A percentile compares a stretch with the other conserved stretches of the same genome.
phyloP scores from a whole-genome alignment of 2,888 invertebrate species.

The Diarsia rubi region DNA sequence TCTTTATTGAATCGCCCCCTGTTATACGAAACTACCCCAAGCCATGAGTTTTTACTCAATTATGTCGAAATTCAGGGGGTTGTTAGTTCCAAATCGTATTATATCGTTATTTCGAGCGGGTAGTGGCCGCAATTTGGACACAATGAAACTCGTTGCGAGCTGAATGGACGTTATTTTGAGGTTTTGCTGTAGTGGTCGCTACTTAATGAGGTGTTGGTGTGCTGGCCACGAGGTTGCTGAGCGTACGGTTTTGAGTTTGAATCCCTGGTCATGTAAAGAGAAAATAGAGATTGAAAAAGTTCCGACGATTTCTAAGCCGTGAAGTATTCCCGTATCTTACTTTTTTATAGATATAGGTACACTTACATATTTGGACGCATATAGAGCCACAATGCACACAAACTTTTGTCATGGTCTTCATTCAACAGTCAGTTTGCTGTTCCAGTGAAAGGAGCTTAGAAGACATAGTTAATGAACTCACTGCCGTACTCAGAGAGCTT shows the following conservation, averaged over 20 bases:
- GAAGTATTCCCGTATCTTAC: not conserved
- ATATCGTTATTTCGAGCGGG: slow-evolving; percentile 53
- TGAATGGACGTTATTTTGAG: slow-evolving; percentile 27
- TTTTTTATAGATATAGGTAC: not conserved
- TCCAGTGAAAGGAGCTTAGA: not conserved
- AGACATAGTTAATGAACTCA: too few relatives aligned
- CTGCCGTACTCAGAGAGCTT: too few relatives aligned
- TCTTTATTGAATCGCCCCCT: slow-evolving; percentile 60
- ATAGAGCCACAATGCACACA: too few relatives aligned
- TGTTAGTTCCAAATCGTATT: slow-evolving; percentile 64
- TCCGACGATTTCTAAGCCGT: not conserved
- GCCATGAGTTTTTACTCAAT: slow-evolving; percentile 67
- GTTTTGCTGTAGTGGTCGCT: slow-evolving; percentile 47
- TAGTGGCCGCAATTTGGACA: slow-evolving; percentile 53
- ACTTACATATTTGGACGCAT: too few relatives aligned
- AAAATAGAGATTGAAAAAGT: not conserved
- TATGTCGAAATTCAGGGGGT: slow-evolving; percentile 56
- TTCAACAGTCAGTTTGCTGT: not conserved
- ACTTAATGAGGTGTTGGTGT: slow-evolving; percentile 34
- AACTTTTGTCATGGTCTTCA: not conserved
- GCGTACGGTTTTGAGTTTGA: slow-evolving; percentile 1
- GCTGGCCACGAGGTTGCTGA: slow-evolving; percentile 18
- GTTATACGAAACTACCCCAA: slow-evolving; percentile 58
- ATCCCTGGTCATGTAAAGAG: not conserved
- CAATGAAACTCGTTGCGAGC: slow-evolving; percentile 48